phyloP scores from a whole-genome alignment of 2,797 vertebrate genomes.

The Phrynocephalus forsythii region DNA sequence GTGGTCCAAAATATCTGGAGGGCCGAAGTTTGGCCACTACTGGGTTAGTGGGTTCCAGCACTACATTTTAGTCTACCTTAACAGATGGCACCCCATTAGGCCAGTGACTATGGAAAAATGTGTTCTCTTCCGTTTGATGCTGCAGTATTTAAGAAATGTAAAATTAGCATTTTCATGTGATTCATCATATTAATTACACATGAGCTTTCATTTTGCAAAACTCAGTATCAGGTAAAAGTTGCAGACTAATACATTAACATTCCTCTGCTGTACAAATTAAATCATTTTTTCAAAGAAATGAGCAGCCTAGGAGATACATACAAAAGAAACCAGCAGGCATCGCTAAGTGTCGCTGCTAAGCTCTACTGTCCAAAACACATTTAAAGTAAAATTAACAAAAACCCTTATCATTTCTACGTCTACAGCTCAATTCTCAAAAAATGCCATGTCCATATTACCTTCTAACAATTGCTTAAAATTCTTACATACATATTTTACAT shows the following conservation, averaged over 20 bases:
- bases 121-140: constrained; percentile 76
- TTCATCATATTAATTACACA: constrained; percentile 82
- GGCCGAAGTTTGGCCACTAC: too few relatives aligned
- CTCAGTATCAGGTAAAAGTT: constrained; percentile 86
- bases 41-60: constrained; percentile 70
- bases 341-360: constrained; percentile 78
- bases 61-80: constrained; percentile 61
- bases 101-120: constrained; percentile 77
- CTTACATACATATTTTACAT: too few relatives aligned
- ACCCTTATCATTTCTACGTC: constrained; percentile 79
- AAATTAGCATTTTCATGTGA: constrained; percentile 84
- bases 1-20: too few relatives aligned
- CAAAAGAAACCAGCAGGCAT: constrained; percentile 88
- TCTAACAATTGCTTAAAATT: too few relatives aligned
- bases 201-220: constrained; percentile 84
- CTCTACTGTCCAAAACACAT: constrained; percentile 82
- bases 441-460: too few relatives aligned
- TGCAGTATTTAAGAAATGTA: constrained; percentile 76
- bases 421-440: constrained; percentile 77
- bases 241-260: constrained; percentile 91
- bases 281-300: constrained; percentile 89
- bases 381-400: constrained; percentile 84
- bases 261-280: constrained; percentile 95
- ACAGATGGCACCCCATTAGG: constrained; percentile 75
- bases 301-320: constrained; percentile 91